A percentile compares a stretch with the other conserved stretches of the same genome.
Conservation (phyloP, 2,888 invertebrate species). For the Balanococcus diminutus region DNA sequence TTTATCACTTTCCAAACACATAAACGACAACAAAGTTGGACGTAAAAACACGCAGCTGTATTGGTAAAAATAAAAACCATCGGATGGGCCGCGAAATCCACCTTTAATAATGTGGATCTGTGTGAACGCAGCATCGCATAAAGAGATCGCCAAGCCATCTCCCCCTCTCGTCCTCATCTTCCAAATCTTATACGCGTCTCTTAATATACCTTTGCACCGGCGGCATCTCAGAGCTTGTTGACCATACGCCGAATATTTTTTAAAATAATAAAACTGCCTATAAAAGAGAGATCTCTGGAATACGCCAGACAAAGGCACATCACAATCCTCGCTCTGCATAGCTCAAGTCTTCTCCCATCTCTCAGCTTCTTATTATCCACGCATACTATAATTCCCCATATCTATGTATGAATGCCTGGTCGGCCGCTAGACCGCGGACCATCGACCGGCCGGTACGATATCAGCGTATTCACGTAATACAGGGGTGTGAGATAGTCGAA, state of each 20-base stretch:
- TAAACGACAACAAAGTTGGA: background rate
- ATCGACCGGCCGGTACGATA: background rate
- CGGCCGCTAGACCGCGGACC: background rate
- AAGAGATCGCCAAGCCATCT: background rate
- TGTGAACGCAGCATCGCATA: background rate
- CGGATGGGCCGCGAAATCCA: background rate
- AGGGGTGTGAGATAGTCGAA: slow-evolving; percentile 40
- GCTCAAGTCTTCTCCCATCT: background rate
- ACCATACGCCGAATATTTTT: background rate
- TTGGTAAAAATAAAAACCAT: background rate
- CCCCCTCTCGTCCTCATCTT: background rate
- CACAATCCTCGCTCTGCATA: background rate
- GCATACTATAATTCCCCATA: background rate
- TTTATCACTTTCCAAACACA: background rate
- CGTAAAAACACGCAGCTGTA: background rate
- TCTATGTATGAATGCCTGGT: background rate
- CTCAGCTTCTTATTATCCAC: background rate
- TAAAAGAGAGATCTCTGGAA: background rate
- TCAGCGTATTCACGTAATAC: background rate
- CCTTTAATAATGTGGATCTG: background rate
- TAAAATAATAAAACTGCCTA: background rate
- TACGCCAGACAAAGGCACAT: background rate
- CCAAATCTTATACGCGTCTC: background rate
- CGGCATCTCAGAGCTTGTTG: background rate
- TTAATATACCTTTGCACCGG: background rate